Evolutionary conservation across 2,797 vertebrate species (phyloP).

Genomic region (Syngnathus acus): DNA sequence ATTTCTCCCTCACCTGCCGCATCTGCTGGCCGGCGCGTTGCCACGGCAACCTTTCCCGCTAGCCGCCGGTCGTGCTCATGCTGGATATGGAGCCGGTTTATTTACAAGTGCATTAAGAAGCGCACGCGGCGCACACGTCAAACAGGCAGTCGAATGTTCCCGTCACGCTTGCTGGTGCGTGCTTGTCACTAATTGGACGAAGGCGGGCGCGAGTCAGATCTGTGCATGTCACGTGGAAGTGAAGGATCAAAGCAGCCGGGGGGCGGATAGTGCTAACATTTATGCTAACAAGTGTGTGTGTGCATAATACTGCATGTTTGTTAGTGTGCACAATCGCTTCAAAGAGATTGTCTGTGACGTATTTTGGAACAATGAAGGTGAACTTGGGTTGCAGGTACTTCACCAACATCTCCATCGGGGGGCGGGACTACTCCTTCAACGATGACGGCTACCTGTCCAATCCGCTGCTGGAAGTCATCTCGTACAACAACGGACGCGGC

Average conservation of each 20-base stretch:
- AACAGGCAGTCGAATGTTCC: neutral
- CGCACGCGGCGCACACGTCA: neutral
- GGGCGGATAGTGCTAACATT: too few species aligned
- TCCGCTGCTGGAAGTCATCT: slow-evolving; percentile 88
- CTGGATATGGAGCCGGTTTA: neutral
- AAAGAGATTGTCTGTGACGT: neutral
- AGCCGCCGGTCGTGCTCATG: neutral
- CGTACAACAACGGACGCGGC: slow-evolving; percentile 81
- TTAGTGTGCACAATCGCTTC: too few species aligned
- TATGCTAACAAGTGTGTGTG: too few species aligned
- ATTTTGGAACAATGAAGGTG: neutral
- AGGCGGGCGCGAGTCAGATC: neutral
- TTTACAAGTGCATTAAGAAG: neutral
- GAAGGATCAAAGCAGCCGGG: too few species aligned
- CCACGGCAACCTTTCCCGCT: neutral
- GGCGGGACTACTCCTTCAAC: slow-evolving; percentile 88
- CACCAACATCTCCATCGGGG: slow-evolving; percentile 87
- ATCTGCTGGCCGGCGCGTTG: neutral
- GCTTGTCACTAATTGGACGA: neutral
- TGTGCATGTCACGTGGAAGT: too few species aligned
- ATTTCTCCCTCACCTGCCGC: neutral
- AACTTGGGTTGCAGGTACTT: slow-evolving; percentile 75
- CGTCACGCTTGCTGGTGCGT: neutral
- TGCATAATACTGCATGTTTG: too few species aligned
- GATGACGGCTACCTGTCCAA: slow-evolving; percentile 91